Conservation (phyloP, 2,113 vertebrate species). For the Python bivittatus region DNA sequence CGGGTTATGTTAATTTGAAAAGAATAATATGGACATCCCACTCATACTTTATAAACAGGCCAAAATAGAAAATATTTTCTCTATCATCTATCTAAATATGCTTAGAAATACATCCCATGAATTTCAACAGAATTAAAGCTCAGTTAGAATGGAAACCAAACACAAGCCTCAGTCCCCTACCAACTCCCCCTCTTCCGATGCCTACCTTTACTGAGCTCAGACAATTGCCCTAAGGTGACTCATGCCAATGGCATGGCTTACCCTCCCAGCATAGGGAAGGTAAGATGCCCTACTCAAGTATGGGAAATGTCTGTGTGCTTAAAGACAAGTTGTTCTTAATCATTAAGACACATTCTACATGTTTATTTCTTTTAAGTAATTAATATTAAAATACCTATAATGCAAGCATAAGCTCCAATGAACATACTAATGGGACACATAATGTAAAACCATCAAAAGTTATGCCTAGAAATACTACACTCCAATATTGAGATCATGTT, state of each 20-base stretch:
- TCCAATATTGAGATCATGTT: background rate
- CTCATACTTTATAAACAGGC: background rate
- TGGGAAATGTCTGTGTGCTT: background rate
- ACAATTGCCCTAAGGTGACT: background rate
- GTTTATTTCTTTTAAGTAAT: background rate
- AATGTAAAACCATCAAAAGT: background rate
- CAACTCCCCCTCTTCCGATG: background rate
- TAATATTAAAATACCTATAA: background rate
- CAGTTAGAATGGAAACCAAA: background rate
- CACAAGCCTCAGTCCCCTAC: background rate
- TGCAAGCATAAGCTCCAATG: background rate
- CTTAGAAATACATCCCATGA: background rate
- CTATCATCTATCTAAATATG: background rate
- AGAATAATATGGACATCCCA: background rate
- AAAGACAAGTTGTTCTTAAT: background rate
- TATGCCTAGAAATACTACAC: background rate
- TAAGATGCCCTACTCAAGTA: background rate
- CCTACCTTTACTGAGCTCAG: background rate
- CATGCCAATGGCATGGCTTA: background rate
- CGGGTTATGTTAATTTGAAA: background rate
- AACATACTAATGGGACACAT: background rate
- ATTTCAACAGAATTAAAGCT: background rate
- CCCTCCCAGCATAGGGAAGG: background rate
- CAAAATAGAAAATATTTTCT: background rate
- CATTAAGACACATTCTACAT: background rate